Evolutionary conservation across 2,797 vertebrate genomes (phyloP).

Genomic region (Malacoraja senta): DNA sequence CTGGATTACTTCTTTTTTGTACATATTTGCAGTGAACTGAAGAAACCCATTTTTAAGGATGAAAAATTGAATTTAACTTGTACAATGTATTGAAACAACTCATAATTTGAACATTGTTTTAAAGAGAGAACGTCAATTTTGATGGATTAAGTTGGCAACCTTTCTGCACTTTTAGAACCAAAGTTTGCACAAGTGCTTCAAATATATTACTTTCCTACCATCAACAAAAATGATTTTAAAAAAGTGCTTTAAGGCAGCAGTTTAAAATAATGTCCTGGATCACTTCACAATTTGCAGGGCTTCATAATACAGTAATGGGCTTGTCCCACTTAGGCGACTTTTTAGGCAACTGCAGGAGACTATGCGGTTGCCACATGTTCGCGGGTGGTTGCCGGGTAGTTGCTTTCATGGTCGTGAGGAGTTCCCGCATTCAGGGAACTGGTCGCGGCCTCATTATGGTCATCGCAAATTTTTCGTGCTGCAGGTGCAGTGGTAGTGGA

Average conservation of each 20-base stretch:
- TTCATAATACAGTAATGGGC: neutral
- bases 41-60: neutral
- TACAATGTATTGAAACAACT: neutral
- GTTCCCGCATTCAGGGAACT: too few species aligned
- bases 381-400: too few species aligned
- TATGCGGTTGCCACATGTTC: too few species aligned
- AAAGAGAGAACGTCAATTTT: constrained; percentile 12
- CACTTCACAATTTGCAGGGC: too few species aligned
- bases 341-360: too few species aligned
- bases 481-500: too few species aligned
- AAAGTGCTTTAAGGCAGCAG: neutral
- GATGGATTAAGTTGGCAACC: constrained; percentile 10
- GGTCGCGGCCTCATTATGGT: too few species aligned
- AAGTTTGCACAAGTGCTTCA: constrained; percentile 11
- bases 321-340: too few species aligned
- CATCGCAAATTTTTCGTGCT: too few species aligned
- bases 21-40: neutral
- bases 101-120: neutral
- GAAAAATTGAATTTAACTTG: constrained; percentile 18
- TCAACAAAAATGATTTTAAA: neutral
- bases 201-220: neutral
- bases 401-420: too few species aligned
- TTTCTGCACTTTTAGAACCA: constrained; percentile 8
- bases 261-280: neutral
- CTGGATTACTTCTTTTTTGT: neutral